Conservation (phyloP, 2,888 invertebrate species). For the Euzetes globulus region DNA sequence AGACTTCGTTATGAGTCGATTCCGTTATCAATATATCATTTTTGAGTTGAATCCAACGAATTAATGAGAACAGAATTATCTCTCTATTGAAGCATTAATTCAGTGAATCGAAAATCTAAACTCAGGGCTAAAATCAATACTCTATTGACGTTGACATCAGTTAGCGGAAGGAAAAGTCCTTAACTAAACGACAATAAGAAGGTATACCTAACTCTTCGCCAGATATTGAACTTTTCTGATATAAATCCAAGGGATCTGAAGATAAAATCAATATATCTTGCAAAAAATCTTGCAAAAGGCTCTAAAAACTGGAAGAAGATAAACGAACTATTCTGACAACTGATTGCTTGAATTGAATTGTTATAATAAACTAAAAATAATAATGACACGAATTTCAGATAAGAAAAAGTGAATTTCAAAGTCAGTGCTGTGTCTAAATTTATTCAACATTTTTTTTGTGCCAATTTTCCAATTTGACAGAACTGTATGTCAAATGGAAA, state of each 20-base stretch:
- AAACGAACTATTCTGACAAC: background rate
- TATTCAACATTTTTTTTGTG: background rate
- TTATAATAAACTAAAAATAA: slow-evolving; percentile 3
- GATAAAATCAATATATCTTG: background rate
- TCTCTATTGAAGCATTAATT: background rate
- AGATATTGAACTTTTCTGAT: background rate
- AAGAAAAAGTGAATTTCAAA: background rate
- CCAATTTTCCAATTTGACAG: background rate
- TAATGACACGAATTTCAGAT: background rate
- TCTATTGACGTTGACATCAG: slow-evolving; percentile 1
- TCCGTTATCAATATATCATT: background rate
- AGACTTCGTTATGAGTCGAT: background rate
- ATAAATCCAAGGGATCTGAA: background rate
- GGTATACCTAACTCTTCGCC: no score
- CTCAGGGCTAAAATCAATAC: background rate
- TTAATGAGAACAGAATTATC: background rate
- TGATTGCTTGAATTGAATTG: background rate
- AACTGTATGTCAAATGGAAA: background rate
- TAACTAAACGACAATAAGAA: no score
- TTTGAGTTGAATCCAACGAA: background rate
- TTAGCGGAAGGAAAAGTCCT: background rate
- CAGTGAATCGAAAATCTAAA: slow-evolving; percentile 7
- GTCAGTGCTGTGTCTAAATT: background rate
- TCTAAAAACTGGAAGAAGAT: background rate
- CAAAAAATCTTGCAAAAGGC: background rate